Evolutionary conservation across 2,888 invertebrate species (phyloP).

Genomic region (Microctonus aethiopoides): DNA sequence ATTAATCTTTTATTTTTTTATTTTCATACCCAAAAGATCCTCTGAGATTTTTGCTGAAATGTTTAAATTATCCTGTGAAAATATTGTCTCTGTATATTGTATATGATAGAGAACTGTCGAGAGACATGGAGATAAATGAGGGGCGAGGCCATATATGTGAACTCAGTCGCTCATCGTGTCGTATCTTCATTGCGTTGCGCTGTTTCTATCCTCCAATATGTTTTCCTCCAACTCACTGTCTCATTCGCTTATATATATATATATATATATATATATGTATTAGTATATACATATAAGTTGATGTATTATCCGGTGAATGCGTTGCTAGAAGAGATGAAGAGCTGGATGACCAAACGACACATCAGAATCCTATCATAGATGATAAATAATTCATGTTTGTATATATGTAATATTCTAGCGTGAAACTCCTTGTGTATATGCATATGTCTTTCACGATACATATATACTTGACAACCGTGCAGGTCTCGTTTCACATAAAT

Average conservation of each 20-base stretch:
- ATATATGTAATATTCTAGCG: conserved; percentile 33
- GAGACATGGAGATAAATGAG: conserved; percentile 15
- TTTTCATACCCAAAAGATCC: not conserved
- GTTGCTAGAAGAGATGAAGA: conserved; percentile 38
- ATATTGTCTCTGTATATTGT: not conserved
- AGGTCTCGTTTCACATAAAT: not conserved
- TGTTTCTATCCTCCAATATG: not conserved
- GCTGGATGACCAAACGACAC: conserved; percentile 48
- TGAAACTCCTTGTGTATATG: conserved; percentile 29
- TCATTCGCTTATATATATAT: no score
- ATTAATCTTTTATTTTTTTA: not conserved
- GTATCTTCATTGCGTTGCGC: not conserved
- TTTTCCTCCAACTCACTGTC: no score
- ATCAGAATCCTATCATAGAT: conserved; percentile 60
- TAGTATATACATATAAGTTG: conserved; percentile 38
- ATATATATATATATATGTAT: not conserved
- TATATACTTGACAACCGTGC: conserved; percentile 6
- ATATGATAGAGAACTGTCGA: not conserved
- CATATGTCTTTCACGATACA: not conserved
- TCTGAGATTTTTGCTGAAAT: conserved; percentile 1
- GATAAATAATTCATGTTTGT: conserved; percentile 60
- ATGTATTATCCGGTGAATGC: conserved; percentile 52
- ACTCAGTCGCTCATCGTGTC: conserved; percentile 23
- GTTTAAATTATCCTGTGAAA: conserved; percentile 1
- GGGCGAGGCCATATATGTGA: not conserved